phyloP scores from a whole-genome alignment of 2,113 vertebrate species.

The Urocynchramus pylzowi region DNA sequence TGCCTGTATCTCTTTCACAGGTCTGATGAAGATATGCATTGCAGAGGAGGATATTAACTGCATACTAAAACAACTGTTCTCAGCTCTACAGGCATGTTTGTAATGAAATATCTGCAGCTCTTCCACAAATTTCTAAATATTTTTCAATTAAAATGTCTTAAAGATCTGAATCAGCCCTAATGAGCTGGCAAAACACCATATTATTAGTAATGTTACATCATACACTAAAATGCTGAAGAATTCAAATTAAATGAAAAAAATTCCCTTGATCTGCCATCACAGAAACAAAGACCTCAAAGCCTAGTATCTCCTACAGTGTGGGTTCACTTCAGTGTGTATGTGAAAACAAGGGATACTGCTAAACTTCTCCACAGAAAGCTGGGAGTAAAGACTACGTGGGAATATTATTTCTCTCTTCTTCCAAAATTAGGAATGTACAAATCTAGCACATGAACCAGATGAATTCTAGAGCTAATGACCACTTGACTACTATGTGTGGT shows the following conservation, averaged over 20 bases:
- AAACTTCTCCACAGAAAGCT: neutral
- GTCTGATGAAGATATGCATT: neutral
- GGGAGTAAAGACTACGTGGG: neutral
- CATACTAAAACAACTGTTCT: neutral
- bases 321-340: neutral
- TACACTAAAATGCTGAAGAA: neutral
- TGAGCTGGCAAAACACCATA: neutral
- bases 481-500: neutral
- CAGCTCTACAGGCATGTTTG: neutral
- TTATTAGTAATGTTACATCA: neutral
- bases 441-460: neutral
- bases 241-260: neutral
- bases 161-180: neutral
- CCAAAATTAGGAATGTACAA: neutral
- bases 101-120: constrained; percentile 1
- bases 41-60: neutral
- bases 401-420: neutral
- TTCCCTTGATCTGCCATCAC: neutral
- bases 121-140: neutral
- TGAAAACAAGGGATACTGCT: neutral
- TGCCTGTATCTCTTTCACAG: neutral
- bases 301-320: neutral
- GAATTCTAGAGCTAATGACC: neutral
- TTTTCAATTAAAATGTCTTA: neutral
- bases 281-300: neutral